These are phyloP conservation scores for Suncus etruscus DNA, from an alignment of 2,113 vertebrate species.

Conservation along the genomic window DNA sequence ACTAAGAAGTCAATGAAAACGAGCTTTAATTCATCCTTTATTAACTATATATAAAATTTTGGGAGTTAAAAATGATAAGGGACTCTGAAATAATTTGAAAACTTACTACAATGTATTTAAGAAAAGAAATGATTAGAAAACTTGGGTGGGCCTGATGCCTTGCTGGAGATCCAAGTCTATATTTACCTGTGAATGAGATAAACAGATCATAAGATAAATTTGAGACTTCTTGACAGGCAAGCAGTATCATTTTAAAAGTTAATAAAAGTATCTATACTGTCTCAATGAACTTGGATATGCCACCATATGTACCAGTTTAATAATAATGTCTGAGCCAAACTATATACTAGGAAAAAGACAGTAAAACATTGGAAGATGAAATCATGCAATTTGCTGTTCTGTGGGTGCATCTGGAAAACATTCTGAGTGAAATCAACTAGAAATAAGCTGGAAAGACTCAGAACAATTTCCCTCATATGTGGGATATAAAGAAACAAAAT, in stretches of 20 bases:
- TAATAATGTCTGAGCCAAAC: background rate
- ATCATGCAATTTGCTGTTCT: no score
- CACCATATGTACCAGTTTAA: background rate
- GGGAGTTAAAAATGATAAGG: background rate
- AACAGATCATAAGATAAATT: background rate
- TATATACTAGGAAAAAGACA: background rate
- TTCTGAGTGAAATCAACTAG: no score
- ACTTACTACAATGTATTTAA: background rate
- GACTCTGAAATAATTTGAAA: background rate
- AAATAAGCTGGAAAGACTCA: no score
- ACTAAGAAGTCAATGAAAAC: background rate
- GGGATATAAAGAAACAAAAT: no score
- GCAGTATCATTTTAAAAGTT: background rate
- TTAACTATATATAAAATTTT: background rate
- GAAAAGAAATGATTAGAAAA: background rate
- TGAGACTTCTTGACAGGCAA: background rate
- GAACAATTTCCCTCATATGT: no score
- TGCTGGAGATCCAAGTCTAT: background rate
- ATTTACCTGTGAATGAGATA: background rate
- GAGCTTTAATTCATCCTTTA: background rate
- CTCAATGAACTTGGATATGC: background rate
- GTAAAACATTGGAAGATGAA: conserved; percentile 4
- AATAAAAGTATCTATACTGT: background rate
- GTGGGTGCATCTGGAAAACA: no score
- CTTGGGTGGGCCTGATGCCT: background rate